Evolutionary conservation across 2,888 invertebrate genomes (phyloP).

Genomic region (Stictocephala bisonia): DNA sequence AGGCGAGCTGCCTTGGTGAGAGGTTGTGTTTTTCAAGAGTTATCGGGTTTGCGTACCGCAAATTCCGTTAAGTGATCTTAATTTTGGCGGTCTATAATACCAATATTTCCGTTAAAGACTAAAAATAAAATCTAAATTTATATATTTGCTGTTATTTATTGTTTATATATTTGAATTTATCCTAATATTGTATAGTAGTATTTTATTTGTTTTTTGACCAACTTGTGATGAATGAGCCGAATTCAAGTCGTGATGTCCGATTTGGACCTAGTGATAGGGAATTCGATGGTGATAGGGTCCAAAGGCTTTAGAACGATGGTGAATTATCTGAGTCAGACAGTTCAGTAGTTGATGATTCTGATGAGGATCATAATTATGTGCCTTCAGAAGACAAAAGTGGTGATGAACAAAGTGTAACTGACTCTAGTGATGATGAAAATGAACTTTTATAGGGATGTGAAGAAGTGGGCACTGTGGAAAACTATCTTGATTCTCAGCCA

Average conservation of each 20-base stretch:
- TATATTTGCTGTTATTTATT: no score
- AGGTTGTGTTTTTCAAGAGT: no score
- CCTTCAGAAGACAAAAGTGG: background rate
- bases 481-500: background rate
- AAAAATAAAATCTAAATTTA: no score
- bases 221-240: conserved; percentile 1
- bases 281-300: conserved; percentile 1
- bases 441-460: background rate
- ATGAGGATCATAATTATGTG: background rate
- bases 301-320: background rate
- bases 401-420: background rate
- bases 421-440: background rate
- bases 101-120: no score
- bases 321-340: background rate
- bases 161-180: no score
- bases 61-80: no score
- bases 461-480: background rate
- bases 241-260: background rate
- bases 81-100: no score
- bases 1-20: no score
- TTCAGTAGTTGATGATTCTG: background rate
- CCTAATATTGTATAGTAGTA: no score
- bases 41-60: no score
- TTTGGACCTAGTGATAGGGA: background rate
- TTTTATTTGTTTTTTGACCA: background rate